Evolutionary conservation across 2,888 invertebrate genomes (phyloP).

Genomic region (Gibbula magus): DNA sequence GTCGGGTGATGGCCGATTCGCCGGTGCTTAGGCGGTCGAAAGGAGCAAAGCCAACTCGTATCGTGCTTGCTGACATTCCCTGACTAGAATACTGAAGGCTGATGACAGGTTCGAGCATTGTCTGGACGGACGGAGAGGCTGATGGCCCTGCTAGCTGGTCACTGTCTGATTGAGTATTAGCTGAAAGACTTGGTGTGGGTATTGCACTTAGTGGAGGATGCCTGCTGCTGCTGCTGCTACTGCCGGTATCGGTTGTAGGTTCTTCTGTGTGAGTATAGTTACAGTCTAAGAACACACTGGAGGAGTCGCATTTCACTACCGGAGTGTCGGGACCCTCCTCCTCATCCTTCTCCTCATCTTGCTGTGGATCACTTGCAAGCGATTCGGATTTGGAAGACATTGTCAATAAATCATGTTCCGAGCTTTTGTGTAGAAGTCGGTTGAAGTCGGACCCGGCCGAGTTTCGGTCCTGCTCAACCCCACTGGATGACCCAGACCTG

Average conservation of each 20-base stretch:
- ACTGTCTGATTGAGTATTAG: conserved; percentile 11
- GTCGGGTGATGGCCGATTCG: conserved; percentile 1
- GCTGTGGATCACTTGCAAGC: neutral
- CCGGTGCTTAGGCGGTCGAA: conserved; percentile 40
- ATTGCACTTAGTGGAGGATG: conserved; percentile 17
- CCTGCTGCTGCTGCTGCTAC: neutral
- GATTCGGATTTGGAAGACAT: conserved; percentile 7
- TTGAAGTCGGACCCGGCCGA: neutral
- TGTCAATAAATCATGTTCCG: neutral
- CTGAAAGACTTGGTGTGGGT: conserved; percentile 23
- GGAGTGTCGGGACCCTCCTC: neutral
- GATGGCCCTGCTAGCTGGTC: neutral
- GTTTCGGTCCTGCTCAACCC: neutral
- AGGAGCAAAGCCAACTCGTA: conserved; percentile 64
- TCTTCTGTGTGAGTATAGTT: neutral
- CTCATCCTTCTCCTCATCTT: neutral
- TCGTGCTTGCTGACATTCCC: conserved; percentile 80
- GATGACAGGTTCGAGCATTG: conserved; percentile 80
- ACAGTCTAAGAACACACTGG: neutral
- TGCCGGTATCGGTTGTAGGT: neutral
- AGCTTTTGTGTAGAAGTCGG: neutral
- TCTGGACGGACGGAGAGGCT: conserved; percentile 12
- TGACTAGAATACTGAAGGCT: conserved; percentile 79
- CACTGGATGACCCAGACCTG: conserved; percentile 12
- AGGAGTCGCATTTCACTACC: conserved; percentile 1